Conservation (phyloP, 2,113 vertebrate genomes). For the Neomonachus schauinslandi region DNA sequence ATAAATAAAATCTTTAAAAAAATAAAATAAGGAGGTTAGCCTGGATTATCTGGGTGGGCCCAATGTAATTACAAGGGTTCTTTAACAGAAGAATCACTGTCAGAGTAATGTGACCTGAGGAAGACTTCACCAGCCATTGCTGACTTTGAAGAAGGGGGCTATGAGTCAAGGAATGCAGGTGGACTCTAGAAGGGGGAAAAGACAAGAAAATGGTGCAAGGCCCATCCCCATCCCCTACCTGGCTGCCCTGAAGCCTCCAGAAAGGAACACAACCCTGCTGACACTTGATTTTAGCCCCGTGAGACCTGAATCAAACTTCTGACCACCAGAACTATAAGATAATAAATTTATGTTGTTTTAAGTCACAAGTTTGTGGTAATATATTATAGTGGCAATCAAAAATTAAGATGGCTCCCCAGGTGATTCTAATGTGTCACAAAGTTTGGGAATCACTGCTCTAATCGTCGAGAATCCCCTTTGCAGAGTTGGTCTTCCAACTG, state of each 20-base stretch:
- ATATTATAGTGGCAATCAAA: neutral
- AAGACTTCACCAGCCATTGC: neutral
- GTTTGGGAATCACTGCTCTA: neutral
- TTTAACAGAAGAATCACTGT: neutral
- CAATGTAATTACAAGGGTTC: neutral
- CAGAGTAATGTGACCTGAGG: neutral
- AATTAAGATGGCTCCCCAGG: neutral
- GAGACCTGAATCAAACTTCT: neutral
- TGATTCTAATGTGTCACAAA: neutral
- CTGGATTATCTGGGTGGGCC: neutral
- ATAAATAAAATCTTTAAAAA: too few relatives aligned
- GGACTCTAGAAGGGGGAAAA: neutral
- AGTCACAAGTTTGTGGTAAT: neutral
- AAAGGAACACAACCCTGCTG: neutral
- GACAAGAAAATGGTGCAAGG: neutral
- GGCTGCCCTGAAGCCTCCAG: neutral
- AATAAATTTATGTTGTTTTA: neutral
- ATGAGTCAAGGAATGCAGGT: neutral
- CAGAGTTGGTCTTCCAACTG: neutral
- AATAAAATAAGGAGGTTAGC: neutral
- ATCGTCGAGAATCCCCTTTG: neutral
- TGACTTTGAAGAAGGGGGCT: neutral
- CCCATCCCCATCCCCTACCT: neutral
- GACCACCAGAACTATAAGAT: neutral
- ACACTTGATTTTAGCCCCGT: neutral